Conservation (phyloP, 2,888 invertebrate species). For the Nemoura dubitans region DNA sequence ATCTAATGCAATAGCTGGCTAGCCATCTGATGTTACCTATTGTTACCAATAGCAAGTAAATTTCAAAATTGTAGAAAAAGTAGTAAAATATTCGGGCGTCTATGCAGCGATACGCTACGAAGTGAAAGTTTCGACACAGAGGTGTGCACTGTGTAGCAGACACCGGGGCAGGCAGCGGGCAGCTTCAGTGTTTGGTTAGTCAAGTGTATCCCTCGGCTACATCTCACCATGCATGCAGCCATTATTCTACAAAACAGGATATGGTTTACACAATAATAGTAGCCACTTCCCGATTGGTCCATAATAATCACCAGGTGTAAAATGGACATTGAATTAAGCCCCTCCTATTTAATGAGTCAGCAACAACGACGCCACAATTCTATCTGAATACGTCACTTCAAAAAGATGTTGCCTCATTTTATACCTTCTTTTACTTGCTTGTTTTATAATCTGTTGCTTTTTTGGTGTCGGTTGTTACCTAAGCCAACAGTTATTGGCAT, state of each 20-base stretch:
- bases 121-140: not conserved
- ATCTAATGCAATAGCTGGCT: no score
- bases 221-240: constrained; percentile 26
- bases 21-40: not conserved
- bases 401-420: constrained; percentile 12
- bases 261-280: constrained; percentile 33
- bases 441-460: not conserved
- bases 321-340: constrained; percentile 23
- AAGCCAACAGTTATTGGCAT: not conserved
- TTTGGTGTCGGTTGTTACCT: not conserved
- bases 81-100: not conserved
- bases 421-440: not conserved
- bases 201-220: constrained; percentile 20
- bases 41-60: not conserved
- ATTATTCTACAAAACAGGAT: constrained; percentile 37
- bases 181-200: constrained; percentile 31
- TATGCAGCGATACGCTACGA: not conserved
- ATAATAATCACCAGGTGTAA: constrained; percentile 26
- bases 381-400: not conserved
- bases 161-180: not conserved
- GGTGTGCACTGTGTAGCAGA: not conserved
- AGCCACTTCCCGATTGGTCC: constrained; percentile 31
- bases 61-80: constrained; percentile 12
- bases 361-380: constrained; percentile 18
- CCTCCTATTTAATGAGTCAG: constrained; percentile 31